Conservation (phyloP, 2,888 invertebrate genomes). For the Polietes domitor region DNA sequence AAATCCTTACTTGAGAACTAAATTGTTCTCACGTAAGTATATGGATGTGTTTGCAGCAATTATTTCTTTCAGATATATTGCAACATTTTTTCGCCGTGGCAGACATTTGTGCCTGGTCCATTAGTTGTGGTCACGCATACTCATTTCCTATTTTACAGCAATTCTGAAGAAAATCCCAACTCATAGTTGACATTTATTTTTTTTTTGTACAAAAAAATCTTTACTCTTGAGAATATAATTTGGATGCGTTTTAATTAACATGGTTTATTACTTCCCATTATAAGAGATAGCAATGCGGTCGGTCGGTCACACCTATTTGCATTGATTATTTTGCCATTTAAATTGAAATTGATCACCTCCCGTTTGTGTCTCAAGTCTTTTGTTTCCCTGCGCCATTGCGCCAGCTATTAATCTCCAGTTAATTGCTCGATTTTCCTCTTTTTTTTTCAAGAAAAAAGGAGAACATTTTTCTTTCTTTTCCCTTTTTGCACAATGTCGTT, state of each 20-base stretch:
- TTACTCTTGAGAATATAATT: neutral
- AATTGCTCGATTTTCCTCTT: slow-evolving; percentile 29
- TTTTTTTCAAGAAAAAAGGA: neutral
- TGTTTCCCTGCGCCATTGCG: neutral
- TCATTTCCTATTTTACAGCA: no score
- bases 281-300: neutral
- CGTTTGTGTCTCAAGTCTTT: slow-evolving; percentile 23
- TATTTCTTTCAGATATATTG: no score
- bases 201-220: no score
- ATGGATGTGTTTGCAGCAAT: no score
- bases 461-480: neutral
- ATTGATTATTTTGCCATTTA: neutral
- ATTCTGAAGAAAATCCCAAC: no score
- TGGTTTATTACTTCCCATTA: slow-evolving; percentile 17
- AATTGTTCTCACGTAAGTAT: no score
- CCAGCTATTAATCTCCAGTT: slow-evolving; percentile 29
- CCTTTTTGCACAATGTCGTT: neutral
- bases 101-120: no score
- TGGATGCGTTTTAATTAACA: neutral
- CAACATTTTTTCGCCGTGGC: no score
- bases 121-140: no score
- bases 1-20: no score
- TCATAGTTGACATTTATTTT: no score
- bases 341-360: slow-evolving; percentile 3
- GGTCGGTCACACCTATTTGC: neutral